Conservation (phyloP, 2,113 vertebrate genomes). For the Psammodynastes pulverulentus region DNA sequence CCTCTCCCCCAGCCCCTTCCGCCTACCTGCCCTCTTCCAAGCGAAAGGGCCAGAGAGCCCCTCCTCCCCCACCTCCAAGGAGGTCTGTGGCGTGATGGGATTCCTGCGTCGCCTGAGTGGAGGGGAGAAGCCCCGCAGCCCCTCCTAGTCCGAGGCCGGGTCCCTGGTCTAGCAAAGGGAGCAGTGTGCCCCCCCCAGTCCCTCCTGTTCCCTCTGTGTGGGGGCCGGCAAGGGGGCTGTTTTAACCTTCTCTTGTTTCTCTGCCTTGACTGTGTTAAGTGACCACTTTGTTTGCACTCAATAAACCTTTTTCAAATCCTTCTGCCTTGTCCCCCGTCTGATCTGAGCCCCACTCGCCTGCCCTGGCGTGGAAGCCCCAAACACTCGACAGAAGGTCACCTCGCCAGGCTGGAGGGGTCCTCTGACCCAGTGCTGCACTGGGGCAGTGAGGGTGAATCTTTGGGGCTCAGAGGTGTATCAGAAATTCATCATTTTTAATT, state of each 20-base stretch:
- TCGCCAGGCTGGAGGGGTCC: not conserved
- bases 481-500: not conserved
- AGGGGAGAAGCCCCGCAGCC: not conserved
- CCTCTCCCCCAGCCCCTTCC: not conserved
- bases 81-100: not conserved
- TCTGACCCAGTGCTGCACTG: not conserved
- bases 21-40: not conserved
- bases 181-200: not conserved
- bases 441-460: not conserved
- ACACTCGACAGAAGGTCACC: rapidly evolving
- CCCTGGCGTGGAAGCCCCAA: not conserved
- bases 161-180: not conserved
- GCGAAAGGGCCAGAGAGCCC: not conserved
- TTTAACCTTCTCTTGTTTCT: not conserved
- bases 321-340: not conserved
- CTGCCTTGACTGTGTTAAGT: not conserved
- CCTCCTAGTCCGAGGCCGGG: not conserved
- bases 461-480: not conserved
- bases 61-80: not conserved
- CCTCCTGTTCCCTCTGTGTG: not conserved
- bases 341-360: not conserved
- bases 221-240: not conserved
- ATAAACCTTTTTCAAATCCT: not conserved
- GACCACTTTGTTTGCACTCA: not conserved
- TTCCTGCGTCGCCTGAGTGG: constrained; percentile 4